phyloP scores from a whole-genome alignment of 1,140 invertebrate genomes.

The Adelges cooleyi region DNA sequence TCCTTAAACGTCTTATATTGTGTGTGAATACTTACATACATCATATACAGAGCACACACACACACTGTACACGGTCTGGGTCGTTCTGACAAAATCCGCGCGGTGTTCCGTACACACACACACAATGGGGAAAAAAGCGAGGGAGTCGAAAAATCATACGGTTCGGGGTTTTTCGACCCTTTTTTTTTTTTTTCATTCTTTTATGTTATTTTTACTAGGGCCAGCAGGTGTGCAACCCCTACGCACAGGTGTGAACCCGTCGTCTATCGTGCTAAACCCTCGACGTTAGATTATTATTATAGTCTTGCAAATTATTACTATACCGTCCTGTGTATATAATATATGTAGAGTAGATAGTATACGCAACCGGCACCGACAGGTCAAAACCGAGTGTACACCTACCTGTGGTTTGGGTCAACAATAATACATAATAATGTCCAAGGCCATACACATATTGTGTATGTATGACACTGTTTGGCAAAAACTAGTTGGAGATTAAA shows the following conservation, averaged over 20 bases:
- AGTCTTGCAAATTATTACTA: too few relatives aligned
- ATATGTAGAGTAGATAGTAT: too few relatives aligned
- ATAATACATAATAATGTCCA: too few relatives aligned
- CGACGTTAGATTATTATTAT: too few relatives aligned
- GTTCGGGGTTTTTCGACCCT: slow-evolving; percentile 26
- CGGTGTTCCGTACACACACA: neutral
- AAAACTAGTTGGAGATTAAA: too few relatives aligned
- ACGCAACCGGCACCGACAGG: too few relatives aligned
- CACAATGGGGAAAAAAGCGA: neutral
- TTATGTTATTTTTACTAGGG: slow-evolving; percentile 8
- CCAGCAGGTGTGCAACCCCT: slow-evolving; percentile 8
- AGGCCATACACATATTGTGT: too few relatives aligned
- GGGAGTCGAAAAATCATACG: slow-evolving; percentile 29
- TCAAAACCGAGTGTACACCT: too few relatives aligned
- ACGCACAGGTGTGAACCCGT: slow-evolving; percentile 23
- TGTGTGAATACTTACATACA: neutral
- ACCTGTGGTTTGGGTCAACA: too few relatives aligned
- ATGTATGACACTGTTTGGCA: too few relatives aligned
- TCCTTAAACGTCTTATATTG: slow-evolving; percentile 7
- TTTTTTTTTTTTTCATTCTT: slow-evolving; percentile 1
- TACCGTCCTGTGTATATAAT: too few relatives aligned
- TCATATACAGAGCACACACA: neutral
- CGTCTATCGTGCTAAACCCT: neutral
- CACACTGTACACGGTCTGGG: neutral
- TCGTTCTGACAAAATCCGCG: neutral